phyloP scores from a whole-genome alignment of 1,140 invertebrate species.

The Drosophila lowei region DNA sequence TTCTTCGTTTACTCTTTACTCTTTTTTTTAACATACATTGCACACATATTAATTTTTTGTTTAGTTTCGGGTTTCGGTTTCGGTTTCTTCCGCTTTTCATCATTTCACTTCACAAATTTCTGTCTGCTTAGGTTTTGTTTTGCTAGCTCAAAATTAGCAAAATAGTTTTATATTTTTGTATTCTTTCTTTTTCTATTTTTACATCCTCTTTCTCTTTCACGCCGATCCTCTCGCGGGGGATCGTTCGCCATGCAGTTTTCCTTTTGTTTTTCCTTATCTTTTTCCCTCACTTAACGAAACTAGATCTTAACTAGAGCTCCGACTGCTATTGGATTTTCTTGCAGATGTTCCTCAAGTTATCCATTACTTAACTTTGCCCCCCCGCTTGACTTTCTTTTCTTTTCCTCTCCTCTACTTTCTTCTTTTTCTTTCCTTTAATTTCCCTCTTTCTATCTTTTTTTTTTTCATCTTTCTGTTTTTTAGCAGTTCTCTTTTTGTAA shows the following conservation, averaged over 20 bases:
- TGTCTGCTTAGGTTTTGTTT: constrained; percentile 30
- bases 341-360: constrained; percentile 38
- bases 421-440: background rate
- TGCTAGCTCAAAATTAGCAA: constrained; percentile 51
- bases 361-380: background rate
- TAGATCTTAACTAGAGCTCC: constrained; percentile 37
- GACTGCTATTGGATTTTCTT: constrained; percentile 29
- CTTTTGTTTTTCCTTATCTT: background rate
- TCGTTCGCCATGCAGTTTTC: constrained; percentile 17
- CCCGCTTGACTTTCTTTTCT: constrained; percentile 3
- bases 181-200: constrained; percentile 42
- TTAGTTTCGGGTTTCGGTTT: constrained; percentile 23
- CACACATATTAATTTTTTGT: constrained; percentile 53
- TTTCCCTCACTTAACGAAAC: constrained; percentile 37
- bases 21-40: constrained; percentile 64
- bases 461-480: constrained; percentile 1
- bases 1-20: constrained; percentile 41
- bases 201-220: constrained; percentile 11
- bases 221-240: constrained; percentile 8
- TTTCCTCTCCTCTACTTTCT: background rate
- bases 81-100: constrained; percentile 13
- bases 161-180: constrained; percentile 29
- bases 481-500: constrained; percentile 56
- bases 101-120: constrained; percentile 42
- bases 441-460: too few relatives aligned